phyloP scores from a whole-genome alignment of 2,113 vertebrate species.

The Lasiurus cinereus region DNA sequence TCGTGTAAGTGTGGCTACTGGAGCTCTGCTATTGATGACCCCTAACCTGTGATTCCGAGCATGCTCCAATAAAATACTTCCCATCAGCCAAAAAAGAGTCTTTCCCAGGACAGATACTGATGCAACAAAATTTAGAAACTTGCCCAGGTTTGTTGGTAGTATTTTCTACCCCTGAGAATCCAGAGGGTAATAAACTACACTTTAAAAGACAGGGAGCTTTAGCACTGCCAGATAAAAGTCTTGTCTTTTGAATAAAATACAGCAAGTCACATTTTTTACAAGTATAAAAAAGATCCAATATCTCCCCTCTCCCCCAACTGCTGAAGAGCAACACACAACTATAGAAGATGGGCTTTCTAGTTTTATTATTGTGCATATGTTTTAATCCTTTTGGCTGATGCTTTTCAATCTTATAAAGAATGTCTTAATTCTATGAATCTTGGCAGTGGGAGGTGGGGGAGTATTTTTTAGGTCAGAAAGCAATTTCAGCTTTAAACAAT shows the following conservation, averaged over 20 bases:
- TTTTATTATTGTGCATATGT: not conserved
- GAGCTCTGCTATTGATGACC: not conserved
- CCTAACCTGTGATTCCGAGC: not conserved
- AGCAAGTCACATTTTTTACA: constrained; percentile 36
- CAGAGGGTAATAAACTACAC: constrained; percentile 23
- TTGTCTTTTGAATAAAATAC: constrained; percentile 56
- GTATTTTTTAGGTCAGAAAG: constrained; percentile 49
- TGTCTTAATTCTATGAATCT: constrained; percentile 41
- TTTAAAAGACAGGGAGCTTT: constrained; percentile 16
- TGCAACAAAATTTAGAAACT: constrained; percentile 31
- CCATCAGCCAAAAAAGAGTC: not conserved
- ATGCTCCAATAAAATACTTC: not conserved
- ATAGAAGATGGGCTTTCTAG: constrained; percentile 40
- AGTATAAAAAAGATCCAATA: not conserved
- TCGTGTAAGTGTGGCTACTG: not conserved
- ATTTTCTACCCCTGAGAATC: constrained; percentile 25
- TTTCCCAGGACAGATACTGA: not conserved
- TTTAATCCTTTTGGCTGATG: constrained; percentile 36
- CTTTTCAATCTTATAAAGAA: constrained; percentile 54
- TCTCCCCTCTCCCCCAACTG: not conserved
- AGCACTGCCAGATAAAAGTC: constrained; percentile 23
- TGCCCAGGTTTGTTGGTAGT: constrained; percentile 1
- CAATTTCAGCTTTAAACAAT: constrained; percentile 49
- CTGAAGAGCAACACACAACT: constrained; percentile 35
- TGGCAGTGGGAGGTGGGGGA: not conserved